Conservation (phyloP, 2,888 invertebrate species). For the Pristionchus arcanus region DNA sequence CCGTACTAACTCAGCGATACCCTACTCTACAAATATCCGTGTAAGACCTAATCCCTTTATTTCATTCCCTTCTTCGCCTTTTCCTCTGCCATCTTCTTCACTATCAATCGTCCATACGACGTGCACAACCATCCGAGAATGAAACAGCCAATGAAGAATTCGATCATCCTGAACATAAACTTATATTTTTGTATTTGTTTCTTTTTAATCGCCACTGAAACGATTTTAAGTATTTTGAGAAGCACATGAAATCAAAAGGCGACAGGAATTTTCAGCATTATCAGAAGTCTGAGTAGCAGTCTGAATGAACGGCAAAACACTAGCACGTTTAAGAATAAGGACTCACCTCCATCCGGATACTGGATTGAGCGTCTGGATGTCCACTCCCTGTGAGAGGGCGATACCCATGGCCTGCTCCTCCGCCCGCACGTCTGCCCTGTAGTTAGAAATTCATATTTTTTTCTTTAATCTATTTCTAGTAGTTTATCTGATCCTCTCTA, state of each 20-base stretch:
- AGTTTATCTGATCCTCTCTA: no score
- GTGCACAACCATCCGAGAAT: constrained; percentile 68
- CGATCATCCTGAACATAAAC: constrained; percentile 62
- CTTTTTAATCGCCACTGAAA: no score
- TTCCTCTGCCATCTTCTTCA: constrained; percentile 65
- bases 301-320: no score
- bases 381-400: constrained; percentile 64
- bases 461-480: no score
- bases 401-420: constrained; percentile 67
- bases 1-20: neutral
- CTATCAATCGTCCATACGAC: constrained; percentile 69
- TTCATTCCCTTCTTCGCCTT: constrained; percentile 54
- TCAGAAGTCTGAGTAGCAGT: no score
- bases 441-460: no score
- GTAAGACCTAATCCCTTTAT: neutral
- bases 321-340: no score
- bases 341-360: constrained; percentile 48
- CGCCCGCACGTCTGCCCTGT: constrained; percentile 65
- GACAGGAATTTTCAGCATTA: no score
- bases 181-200: no score
- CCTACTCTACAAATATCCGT: no score
- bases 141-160: constrained; percentile 66
- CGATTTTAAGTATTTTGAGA: no score
- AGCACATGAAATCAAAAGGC: no score
- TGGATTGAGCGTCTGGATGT: constrained; percentile 62